Evolutionary conservation across 2,888 invertebrate genomes (phyloP).

Genomic region (Nomada fucata): DNA sequence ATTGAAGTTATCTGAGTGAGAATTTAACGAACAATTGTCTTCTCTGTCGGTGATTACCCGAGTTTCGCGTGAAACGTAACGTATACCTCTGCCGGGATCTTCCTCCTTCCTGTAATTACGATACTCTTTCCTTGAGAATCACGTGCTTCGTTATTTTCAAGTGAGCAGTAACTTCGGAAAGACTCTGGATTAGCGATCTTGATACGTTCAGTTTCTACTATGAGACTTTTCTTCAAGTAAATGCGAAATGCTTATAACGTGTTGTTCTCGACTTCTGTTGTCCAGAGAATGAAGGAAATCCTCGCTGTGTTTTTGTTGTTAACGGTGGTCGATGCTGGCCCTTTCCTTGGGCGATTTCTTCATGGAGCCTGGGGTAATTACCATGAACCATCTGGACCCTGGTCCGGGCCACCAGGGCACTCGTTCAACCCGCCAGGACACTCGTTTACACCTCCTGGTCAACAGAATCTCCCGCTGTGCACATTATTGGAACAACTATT

Average conservation of each 20-base stretch:
- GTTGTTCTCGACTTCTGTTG: background rate
- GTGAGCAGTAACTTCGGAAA: background rate
- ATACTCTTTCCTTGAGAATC: background rate
- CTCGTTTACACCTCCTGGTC: background rate
- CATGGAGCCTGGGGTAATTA: background rate
- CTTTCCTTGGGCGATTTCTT: background rate
- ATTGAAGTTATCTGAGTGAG: background rate
- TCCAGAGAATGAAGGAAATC: conserved; percentile 26
- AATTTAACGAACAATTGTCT: background rate
- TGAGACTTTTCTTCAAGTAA: background rate
- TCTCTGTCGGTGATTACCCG: background rate
- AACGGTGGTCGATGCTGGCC: background rate
- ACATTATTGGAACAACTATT: background rate
- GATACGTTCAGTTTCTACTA: background rate
- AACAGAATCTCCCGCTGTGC: background rate
- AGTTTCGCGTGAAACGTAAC: background rate
- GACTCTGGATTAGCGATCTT: too few species aligned
- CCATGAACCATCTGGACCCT: background rate
- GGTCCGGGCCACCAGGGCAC: background rate
- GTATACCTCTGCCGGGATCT: too few species aligned
- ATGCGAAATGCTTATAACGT: background rate
- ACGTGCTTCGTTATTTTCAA: background rate
- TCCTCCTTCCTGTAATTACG: background rate
- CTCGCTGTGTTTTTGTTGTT: conserved; percentile 19
- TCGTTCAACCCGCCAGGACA: background rate